phyloP scores from a whole-genome alignment of 2,888 invertebrate species.

The Drosophila siamana region DNA sequence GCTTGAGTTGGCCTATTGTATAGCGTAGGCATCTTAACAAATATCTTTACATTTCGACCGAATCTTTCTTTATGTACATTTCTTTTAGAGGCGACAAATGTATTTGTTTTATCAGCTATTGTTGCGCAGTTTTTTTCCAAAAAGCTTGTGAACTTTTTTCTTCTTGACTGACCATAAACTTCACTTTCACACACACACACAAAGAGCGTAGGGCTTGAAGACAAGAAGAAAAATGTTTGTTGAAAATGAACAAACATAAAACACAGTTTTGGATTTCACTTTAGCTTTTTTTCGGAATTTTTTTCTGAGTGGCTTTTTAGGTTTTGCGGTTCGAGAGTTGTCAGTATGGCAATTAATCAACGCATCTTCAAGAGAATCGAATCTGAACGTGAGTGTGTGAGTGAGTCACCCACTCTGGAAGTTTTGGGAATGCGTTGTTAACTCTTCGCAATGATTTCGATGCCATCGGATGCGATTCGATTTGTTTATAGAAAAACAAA shows the following conservation, averaged over 20 bases:
- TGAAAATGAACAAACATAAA: constrained; percentile 75
- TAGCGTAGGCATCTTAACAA: constrained; percentile 70
- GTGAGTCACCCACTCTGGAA: constrained; percentile 49
- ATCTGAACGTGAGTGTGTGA: not conserved
- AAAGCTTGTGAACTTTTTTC: constrained; percentile 68
- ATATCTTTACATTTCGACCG: constrained; percentile 73
- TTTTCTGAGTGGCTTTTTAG: constrained; percentile 62
- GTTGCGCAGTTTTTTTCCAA: constrained; percentile 53
- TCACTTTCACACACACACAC: constrained; percentile 71
- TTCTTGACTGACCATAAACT: constrained; percentile 59
- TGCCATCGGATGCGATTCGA: constrained; percentile 55
- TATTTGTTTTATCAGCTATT: constrained; percentile 80
- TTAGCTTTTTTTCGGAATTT: constrained; percentile 38
- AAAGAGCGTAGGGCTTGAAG: constrained; percentile 24
- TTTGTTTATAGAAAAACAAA: constrained; percentile 77
- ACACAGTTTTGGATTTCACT: constrained; percentile 68
- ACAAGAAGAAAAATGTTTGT: constrained; percentile 75
- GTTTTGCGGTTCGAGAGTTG: constrained; percentile 73
- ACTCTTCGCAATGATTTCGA: constrained; percentile 41
- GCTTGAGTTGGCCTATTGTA: constrained; percentile 44
- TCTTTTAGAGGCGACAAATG: constrained; percentile 75
- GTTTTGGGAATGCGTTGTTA: constrained; percentile 46
- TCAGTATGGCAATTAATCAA: constrained; percentile 78
- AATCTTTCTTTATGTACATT: constrained; percentile 65
- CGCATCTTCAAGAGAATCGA: constrained; percentile 65